Percentiles rank a stretch among this genome's conserved stretches.
Conservation (phyloP, 2,113 vertebrate genomes). For the Caretta caretta region DNA sequence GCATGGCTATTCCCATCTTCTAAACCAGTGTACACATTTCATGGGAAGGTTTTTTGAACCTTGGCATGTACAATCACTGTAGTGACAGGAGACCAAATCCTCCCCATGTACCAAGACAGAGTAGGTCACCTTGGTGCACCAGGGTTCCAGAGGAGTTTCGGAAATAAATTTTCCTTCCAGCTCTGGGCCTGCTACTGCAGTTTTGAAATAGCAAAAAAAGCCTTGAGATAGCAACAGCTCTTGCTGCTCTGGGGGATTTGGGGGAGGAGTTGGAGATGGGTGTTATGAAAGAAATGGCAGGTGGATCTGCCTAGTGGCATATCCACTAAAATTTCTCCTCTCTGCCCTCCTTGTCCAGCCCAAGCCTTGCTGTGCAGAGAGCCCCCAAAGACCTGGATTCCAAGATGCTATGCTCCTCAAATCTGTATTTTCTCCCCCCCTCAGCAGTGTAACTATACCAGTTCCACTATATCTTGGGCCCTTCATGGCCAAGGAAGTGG, state of each 20-base stretch:
- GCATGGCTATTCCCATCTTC: background rate
- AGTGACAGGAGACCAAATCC: background rate
- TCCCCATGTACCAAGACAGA: background rate
- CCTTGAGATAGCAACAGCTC: constrained; percentile 31
- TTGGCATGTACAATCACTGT: background rate
- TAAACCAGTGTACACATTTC: background rate
- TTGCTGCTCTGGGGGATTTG: constrained; percentile 43
- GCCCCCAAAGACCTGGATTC: background rate
- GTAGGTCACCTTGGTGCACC: background rate
- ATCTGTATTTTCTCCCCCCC: background rate
- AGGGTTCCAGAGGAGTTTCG: background rate
- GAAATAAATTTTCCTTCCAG: constrained; percentile 39
- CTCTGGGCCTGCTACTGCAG: background rate
- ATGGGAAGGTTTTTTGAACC: background rate
- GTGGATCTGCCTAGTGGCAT: background rate
- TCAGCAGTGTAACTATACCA: background rate
- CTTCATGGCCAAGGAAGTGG: background rate
- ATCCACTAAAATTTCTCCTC: constrained; percentile 32
- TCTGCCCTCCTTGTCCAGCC: constrained; percentile 28
- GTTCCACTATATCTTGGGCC: background rate
- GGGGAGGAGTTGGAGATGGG: constrained; percentile 61
- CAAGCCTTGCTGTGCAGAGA: constrained; percentile 24
- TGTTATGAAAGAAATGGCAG: constrained; percentile 32
- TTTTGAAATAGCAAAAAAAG: constrained; percentile 6
- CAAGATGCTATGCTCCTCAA: background rate